phyloP scores from a whole-genome alignment of 2,113 vertebrate species.

The Serilophus lunatus region DNA sequence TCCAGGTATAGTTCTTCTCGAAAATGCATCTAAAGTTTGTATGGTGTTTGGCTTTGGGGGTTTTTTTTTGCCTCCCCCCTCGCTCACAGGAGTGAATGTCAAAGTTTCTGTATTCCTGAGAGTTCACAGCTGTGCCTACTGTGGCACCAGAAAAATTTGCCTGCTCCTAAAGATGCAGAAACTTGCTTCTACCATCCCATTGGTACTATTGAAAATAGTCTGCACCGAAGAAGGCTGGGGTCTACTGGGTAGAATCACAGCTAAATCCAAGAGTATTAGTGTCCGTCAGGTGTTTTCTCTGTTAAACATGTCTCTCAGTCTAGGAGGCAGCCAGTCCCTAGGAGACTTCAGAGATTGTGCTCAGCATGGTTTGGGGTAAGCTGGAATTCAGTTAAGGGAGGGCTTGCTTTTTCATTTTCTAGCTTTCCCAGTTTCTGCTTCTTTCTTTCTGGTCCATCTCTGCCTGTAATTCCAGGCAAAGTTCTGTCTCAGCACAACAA shows the following conservation, averaged over 20 bases:
- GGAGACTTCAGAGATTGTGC: not conserved
- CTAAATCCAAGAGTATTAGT: not conserved
- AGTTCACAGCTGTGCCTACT: not conserved
- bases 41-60: rapidly evolving
- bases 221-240: not conserved
- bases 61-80: not conserved
- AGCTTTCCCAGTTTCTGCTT: not conserved
- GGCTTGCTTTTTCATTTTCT: not conserved
- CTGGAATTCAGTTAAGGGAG: not conserved
- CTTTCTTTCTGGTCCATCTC: not conserved
- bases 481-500: not conserved
- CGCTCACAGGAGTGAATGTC: rapidly evolving
- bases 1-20: not conserved
- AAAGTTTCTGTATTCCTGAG: not conserved
- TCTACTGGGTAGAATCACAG: not conserved
- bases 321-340: not conserved
- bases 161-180: not conserved
- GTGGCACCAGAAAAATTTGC: not conserved
- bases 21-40: not conserved
- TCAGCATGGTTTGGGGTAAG: not conserved
- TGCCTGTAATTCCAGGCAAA: not conserved
- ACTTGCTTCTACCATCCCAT: not conserved
- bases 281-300: not conserved
- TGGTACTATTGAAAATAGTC: not conserved
- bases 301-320: rapidly evolving